Evolutionary conservation across 2,113 vertebrate genomes (phyloP), one percentile per base, ranked within the genome.

Genomic region (Sus scrofa): DNA sequence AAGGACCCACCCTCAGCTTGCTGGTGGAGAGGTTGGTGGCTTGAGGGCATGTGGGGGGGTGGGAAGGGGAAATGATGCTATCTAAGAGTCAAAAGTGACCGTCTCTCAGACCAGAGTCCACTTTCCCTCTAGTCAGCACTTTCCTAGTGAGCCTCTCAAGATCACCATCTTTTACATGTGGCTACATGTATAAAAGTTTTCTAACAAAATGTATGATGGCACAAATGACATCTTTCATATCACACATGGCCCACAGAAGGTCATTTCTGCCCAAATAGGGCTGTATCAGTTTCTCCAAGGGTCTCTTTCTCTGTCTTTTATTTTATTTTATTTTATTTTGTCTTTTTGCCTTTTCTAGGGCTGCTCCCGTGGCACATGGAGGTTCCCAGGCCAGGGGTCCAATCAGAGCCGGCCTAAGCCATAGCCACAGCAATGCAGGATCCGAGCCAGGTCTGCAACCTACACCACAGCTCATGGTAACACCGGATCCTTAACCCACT

Each of bases 1-100:
- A 88, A 2, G 95, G 96, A 30, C 94, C 98, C 96, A 96, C 94
- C 94, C 60, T 97, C 93, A 67, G 1, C 0, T 95, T 98, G 50
- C 97, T 99, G 44, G 91, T 94, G 67, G 97, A 98, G 92, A 99
- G 99, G 99, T 99, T 77, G 97, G 87, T 77, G 63, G 37, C 37
- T 26, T 20, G 11, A 1, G 44, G 30, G 58, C 1, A 8, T 44
- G 44, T 44, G 44, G 4, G 44, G 4, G 44, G 4, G 44, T 44
- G 44, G 4, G 44, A 8, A 8, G 44, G 44, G 44, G 44, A 70
- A 27, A 2, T 10, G 7, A 4, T 0, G 4, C 56, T 26, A 7
- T 34, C 78, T 50, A 37, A 20, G 0, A 1, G 74, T 4, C 6
- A 63, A 50, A n/a, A 19, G 20, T 9, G 58, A 39, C 54, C 75